phyloP scores from a whole-genome alignment of 2,888 invertebrate genomes.

The Anthophora plumipes region DNA sequence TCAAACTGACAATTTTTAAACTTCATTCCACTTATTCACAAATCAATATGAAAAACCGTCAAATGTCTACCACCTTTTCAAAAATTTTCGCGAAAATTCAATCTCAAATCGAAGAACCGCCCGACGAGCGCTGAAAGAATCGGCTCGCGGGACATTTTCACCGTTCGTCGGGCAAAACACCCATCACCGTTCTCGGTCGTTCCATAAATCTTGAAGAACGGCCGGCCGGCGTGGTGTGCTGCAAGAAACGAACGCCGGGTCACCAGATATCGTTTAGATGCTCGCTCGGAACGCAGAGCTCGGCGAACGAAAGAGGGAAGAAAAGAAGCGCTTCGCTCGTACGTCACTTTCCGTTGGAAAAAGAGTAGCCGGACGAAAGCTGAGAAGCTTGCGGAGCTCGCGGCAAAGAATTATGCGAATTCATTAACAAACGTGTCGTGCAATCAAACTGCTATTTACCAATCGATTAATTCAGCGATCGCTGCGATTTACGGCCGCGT shows the following conservation, averaged over 20 bases:
- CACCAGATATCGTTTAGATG: slow-evolving; percentile 57
- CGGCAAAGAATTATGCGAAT: slow-evolving; percentile 50
- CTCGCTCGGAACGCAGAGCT: slow-evolving; percentile 23
- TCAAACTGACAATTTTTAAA: no score
- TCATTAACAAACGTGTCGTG: slow-evolving; percentile 62
- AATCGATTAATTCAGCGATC: slow-evolving; percentile 63
- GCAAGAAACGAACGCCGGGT: slow-evolving; percentile 57
- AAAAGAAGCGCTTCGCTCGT: slow-evolving; percentile 38
- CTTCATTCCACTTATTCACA: no score
- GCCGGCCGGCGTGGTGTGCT: slow-evolving; percentile 18
- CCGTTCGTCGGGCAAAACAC: slow-evolving; percentile 28
- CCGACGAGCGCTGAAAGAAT: background rate
- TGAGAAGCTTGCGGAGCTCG: slow-evolving; percentile 8
- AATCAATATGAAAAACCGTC: background rate
- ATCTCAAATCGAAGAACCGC: background rate
- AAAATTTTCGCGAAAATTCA: background rate
- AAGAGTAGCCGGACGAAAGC: slow-evolving; percentile 34
- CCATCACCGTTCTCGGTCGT: slow-evolving; percentile 27
- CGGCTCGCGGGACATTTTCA: slow-evolving; percentile 36
- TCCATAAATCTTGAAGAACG: slow-evolving; percentile 59
- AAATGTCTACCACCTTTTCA: background rate
- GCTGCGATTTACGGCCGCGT: slow-evolving; percentile 48
- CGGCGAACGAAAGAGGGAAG: background rate
- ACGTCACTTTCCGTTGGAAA: slow-evolving; percentile 49
- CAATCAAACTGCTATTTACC: slow-evolving; percentile 63